Evolutionary conservation across 2,113 vertebrate species (phyloP).

Genomic region (Poecile atricapillus): DNA sequence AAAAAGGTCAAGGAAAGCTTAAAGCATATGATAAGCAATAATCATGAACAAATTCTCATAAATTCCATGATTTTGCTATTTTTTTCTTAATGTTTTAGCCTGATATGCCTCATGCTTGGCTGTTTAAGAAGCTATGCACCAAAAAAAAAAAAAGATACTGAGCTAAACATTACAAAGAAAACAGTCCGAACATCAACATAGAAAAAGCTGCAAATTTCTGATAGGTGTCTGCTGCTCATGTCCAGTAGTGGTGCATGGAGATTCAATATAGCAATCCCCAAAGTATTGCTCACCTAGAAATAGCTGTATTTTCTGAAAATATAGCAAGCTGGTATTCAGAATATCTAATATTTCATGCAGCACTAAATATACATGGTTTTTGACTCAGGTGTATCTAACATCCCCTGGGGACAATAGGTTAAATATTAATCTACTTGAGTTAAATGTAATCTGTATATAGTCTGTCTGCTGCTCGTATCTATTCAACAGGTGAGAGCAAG

Average conservation of each 20-base stretch:
- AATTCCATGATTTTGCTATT: neutral
- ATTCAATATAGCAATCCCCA: neutral
- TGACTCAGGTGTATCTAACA: neutral
- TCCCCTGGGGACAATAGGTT: neutral
- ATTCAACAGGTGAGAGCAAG: neutral
- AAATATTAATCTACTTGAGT: neutral
- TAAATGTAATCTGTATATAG: neutral
- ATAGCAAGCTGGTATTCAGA: neutral
- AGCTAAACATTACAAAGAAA: neutral
- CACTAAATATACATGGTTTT: neutral
- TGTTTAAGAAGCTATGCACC: neutral
- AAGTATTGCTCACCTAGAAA: neutral
- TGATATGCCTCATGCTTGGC: neutral
- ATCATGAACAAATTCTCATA: neutral
- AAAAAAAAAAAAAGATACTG: neutral
- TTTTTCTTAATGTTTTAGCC: neutral
- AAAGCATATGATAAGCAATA: neutral
- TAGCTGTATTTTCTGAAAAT: neutral
- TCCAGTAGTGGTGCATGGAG: neutral
- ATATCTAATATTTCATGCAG: neutral
- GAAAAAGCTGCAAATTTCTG: neutral
- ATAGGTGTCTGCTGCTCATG: neutral
- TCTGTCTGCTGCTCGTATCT: neutral
- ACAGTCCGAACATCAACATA: neutral
- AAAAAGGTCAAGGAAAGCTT: neutral